A percentile compares a stretch with the other conserved stretches of the same genome.
Conservation (phyloP, 2,797 vertebrate genomes). For the Allochrocebus solatus region DNA sequence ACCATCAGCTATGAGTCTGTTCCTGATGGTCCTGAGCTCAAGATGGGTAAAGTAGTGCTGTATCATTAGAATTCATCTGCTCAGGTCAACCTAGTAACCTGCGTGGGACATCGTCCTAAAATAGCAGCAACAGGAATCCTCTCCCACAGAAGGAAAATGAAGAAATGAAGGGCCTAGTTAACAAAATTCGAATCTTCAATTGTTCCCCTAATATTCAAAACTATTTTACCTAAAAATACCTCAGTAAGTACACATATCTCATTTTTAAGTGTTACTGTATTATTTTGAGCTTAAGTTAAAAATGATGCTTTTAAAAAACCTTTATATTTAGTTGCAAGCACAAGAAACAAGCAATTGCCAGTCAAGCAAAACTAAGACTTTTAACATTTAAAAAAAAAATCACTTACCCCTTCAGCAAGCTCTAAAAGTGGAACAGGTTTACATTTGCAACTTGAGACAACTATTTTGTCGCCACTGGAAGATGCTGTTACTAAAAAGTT, state of each 20-base stretch:
- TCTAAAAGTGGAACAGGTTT: constrained; percentile 92
- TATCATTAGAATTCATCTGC: not conserved
- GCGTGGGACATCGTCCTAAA: not conserved
- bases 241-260: not conserved
- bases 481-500: constrained; percentile 95
- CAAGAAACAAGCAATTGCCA: constrained; percentile 9
- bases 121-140: not conserved
- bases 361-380: not conserved
- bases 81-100: not conserved
- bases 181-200: not conserved
- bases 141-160: not conserved
- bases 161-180: not conserved
- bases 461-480: constrained; percentile 94
- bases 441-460: constrained; percentile 93
- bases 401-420: constrained; percentile 95
- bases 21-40: not conserved
- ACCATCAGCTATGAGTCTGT: not conserved
- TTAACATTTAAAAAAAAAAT: not conserved
- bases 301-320: constrained; percentile 25
- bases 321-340: constrained; percentile 18
- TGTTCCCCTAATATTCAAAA: not conserved
- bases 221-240: not conserved
- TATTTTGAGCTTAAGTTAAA: not conserved
- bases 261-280: not conserved
- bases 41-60: not conserved